Base-by-base conservation (phyloP, 2,888 invertebrate genomes). In the Leptinotarsa peninsularis region DNA sequence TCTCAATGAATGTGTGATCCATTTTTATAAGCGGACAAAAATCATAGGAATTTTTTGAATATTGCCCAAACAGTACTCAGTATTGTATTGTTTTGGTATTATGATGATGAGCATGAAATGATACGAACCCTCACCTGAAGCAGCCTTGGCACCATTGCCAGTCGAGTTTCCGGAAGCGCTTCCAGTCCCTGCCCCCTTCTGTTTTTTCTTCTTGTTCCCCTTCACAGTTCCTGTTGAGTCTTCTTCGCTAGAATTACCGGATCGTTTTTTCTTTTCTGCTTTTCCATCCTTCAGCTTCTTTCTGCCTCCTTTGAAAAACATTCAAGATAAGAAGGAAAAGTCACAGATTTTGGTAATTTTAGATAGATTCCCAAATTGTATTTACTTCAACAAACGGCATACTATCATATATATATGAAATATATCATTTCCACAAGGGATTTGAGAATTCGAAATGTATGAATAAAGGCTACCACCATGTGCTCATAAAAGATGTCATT, bases 261-360 rank as follows among this genome's bases (percentile, higher is more conserved):
- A 86, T 68, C 90, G 88, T 78, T 91, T 91, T 87, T 91, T 93
- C 84, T 92, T 92, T 49, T 90, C 91, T 23, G 90, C 89, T 83
- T 93, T 91, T 4, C 84, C 85, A 79, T 94, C 94, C 84, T 93
- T 93, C 0, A 90, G 89, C 84, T 93, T 94, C 83, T 94, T 94
- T 18, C 94, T 90, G 17, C 93, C 93, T 83, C 93, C 93, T 92
- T 79, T 2, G 84, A 85, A 50, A 49, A 52, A 66, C 14, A 14
- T 54, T 23, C 10, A 23, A 33, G 5, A 60, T 21, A 58, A 21
- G 14, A 71, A 49, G 49, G 14, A 52, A 27, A 63, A 50, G 33
- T 43, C 2, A 10, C 10, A 43, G 7, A 43, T 43, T 43, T 43
- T 10, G 33, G 33, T 10, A 2, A 43, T 10, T 43, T 2, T 43